Base-by-base conservation (phyloP, 2,113 vertebrate species). In the Corythoichthys haematopterus region DNA sequence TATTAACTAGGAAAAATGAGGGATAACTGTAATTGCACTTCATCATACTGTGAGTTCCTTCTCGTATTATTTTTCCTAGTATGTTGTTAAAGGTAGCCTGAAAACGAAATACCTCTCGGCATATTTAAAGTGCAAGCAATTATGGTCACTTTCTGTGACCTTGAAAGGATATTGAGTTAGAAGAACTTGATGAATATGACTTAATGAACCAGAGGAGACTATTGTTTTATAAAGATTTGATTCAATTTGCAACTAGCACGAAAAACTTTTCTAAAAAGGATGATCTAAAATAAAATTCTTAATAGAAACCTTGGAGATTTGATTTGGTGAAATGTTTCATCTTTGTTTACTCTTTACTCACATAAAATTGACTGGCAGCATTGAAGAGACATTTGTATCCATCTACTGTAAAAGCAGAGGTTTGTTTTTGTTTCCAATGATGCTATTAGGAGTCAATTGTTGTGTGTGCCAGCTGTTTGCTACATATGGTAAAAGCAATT, bases 401-500 rank as follows among this genome's bases (percentile, higher is more conserved):
- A 37, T 55, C 59, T 53, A 51, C 52, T 72, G 58, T 78, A 65
- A 68, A 74, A 47, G 37, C 68, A 83, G 65, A 69, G 68, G 71
- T 58, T 38, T 64, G 38, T 70, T 60, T 56, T 76, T 72, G 56
- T 77, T 61, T 48, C 70, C 71, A 69, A 65, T 50, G 52, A 59
- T 71, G 68, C 79, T 74, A 38, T 45, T 82, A 80, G 80, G 83
- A 86, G 65, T 59, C 33, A 28, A 33, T 67, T 83, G 70, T 77
- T 62, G 77, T 78, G 77, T 78, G 51, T 72, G 76, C 74, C 80
- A 84, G 76, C 79, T 86, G 84, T 83, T 84, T 77, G 59, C 78
- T 82, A 85, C 85, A 89, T 85, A 84, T 87, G 85, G 74, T 66
- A 66, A 72, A 80, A 81, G 64, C 71, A 83, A 83, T 88, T 87